Conservation (phyloP, 2,113 vertebrate genomes). For the Coregonus clupeaformis region DNA sequence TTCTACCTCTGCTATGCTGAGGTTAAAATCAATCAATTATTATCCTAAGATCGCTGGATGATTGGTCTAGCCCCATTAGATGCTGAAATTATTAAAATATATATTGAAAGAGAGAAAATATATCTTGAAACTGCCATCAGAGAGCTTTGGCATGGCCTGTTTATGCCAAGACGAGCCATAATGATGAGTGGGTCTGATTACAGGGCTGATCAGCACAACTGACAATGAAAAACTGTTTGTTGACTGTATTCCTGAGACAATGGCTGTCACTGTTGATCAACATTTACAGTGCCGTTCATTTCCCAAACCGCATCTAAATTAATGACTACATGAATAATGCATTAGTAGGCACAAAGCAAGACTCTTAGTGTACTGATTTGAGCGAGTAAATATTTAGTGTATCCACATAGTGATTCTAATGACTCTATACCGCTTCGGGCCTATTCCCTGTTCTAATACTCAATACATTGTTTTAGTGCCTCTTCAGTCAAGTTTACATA, state of each 20-base stretch:
- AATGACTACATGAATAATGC: constrained; percentile 28
- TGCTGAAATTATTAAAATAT: not conserved
- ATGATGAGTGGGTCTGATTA: constrained; percentile 15
- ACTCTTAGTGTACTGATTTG: constrained; percentile 2
- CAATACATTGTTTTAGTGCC: not conserved
- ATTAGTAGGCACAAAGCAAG: constrained; percentile 16
- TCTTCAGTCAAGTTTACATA: not conserved
- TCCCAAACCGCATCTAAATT: constrained; percentile 31
- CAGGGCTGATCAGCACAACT: constrained; percentile 7
- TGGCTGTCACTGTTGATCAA: constrained; percentile 44
- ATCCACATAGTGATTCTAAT: not conserved
- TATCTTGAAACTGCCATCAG: not conserved
- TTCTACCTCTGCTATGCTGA: not conserved
- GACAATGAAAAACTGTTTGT: constrained; percentile 31
- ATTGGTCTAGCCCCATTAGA: not conserved
- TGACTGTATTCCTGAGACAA: constrained; percentile 27
- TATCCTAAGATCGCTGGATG: not conserved
- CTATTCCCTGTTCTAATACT: not conserved
- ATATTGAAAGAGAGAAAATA: not conserved
- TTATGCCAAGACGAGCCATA: not conserved
- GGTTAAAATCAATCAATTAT: not conserved
- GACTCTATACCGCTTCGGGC: not conserved
- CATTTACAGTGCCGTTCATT: constrained; percentile 51
- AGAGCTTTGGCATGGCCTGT: not conserved
- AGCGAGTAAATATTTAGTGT: constrained; percentile 4